Percentiles rank a stretch among this genome's conserved stretches.
Conservation (phyloP, 2,797 vertebrate species). For the Macrochelys suwanniensis region DNA sequence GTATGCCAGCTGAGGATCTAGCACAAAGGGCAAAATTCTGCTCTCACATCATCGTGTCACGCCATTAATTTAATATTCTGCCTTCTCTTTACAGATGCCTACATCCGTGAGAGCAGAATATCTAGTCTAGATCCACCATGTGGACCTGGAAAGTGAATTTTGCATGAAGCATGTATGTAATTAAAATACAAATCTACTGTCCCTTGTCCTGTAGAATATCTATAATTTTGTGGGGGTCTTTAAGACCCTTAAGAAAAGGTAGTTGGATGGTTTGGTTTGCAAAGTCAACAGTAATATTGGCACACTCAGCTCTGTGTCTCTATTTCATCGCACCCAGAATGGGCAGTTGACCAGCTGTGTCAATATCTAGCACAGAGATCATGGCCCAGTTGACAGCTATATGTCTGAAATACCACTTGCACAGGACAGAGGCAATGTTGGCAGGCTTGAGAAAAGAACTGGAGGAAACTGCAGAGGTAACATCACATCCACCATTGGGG, state of each 20-base stretch:
- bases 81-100: not conserved
- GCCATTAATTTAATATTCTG: not conserved
- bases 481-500: not conserved
- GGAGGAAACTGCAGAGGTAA: not conserved
- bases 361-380: not conserved
- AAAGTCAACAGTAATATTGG: not conserved
- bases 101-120: not conserved
- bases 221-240: not conserved
- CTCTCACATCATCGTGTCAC: not conserved
- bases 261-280: not conserved
- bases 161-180: not conserved
- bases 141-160: not conserved
- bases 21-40: not conserved
- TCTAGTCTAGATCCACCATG: not conserved
- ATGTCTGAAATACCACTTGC: fast-evolving
- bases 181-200: not conserved
- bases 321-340: not conserved
- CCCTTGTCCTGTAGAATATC: not conserved
- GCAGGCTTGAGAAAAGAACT: not conserved
- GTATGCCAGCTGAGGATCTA: fast-evolving
- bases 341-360: not conserved
- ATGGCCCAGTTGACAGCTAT: not conserved
- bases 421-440: not conserved
- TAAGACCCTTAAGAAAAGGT: not conserved
- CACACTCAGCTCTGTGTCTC: not conserved